Percentiles rank a stretch among this genome's conserved stretches.
Conservation (phyloP, 2,113 vertebrate species). For the Epinephelus lanceolatus region DNA sequence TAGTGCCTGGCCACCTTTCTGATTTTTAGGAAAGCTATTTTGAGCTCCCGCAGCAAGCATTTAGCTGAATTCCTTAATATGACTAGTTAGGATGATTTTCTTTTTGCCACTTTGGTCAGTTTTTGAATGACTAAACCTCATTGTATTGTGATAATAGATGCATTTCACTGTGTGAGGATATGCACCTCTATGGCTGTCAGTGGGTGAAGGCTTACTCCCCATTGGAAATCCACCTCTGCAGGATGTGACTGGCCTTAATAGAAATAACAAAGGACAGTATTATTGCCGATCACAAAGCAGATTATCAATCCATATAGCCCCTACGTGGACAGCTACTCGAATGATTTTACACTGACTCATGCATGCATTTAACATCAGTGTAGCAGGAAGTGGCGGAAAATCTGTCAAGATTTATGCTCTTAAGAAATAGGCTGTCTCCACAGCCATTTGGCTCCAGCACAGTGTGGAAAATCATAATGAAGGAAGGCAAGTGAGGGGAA, state of each 20-base stretch:
- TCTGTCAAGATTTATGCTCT: slow-evolving; percentile 57
- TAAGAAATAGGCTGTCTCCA: slow-evolving; percentile 56
- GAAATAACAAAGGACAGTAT: slow-evolving; percentile 24
- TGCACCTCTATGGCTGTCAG: slow-evolving; percentile 6
- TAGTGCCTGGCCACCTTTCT: slow-evolving; percentile 29
- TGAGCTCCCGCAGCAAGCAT: background rate
- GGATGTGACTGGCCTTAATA: slow-evolving; percentile 11
- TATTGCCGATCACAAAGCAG: slow-evolving; percentile 36
- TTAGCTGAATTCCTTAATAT: slow-evolving; percentile 5
- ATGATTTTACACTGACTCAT: slow-evolving; percentile 39
- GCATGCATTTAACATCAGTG: slow-evolving; percentile 49
- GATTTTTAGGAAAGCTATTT: slow-evolving; percentile 29
- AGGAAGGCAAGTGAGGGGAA: slow-evolving; percentile 62
- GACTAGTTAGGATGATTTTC: background rate
- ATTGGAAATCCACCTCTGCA: background rate
- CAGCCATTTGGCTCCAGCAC: slow-evolving; percentile 79
- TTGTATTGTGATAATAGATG: background rate
- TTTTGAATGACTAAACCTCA: background rate
- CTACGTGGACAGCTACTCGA: background rate
- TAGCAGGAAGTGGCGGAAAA: slow-evolving; percentile 55
- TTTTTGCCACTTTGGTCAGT: background rate
- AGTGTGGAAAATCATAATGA: slow-evolving; percentile 73
- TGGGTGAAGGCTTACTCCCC: background rate
- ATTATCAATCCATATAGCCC: slow-evolving; percentile 33
- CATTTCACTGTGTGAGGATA: background rate